Evolutionary conservation across 2,888 invertebrate genomes (phyloP), one percentile per base, ranked within the genome.

Genomic region (Flabesymbios commensalis): DNA sequence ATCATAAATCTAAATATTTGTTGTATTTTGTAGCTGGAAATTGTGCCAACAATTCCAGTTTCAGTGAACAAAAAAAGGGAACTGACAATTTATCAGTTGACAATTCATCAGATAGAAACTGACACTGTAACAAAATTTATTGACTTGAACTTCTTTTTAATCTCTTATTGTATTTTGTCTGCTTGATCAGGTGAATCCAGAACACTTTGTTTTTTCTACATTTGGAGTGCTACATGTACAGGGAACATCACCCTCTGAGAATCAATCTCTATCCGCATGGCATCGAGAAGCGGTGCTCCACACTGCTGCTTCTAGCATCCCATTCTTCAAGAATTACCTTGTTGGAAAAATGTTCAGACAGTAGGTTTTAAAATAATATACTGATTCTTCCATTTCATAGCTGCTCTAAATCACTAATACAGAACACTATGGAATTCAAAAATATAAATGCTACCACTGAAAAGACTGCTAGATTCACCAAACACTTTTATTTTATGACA

Each of bases 121-220:
- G n/a, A n/a, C n/a, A n/a, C n/a, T n/a, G n/a, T n/a, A n/a, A n/a
- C n/a, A n/a, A n/a, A n/a, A n/a, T n/a, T n/a, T n/a, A n/a, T n/a
- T n/a, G n/a, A n/a, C n/a, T n/a, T n/a, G n/a, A n/a, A n/a, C n/a
- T n/a, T n/a, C n/a, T n/a, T n/a, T n/a, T n/a, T n/a, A n/a, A n/a
- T n/a, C n/a, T n/a, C n/a, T n/a, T n/a, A n/a, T n/a, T n/a, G n/a
- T n/a, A n/a, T n/a, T n/a, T n/a, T n/a, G n/a, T n/a, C n/a, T n/a
- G n/a, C n/a, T n/a, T n/a, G n/a, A 7, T 19, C 57, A 78, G 78
- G 68, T 70, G 4, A 66, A 77, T 5, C 61, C 68, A 29, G 81
- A 81, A 52, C 79, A 81, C 67, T 81, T 74, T 67, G 77, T 82
- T 26, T 82, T 82, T 70, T 79, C 80, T 22, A 78, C 80, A 43